phyloP scores from a whole-genome alignment of 2,888 invertebrate genomes.

The Eupithecia exiguata region DNA sequence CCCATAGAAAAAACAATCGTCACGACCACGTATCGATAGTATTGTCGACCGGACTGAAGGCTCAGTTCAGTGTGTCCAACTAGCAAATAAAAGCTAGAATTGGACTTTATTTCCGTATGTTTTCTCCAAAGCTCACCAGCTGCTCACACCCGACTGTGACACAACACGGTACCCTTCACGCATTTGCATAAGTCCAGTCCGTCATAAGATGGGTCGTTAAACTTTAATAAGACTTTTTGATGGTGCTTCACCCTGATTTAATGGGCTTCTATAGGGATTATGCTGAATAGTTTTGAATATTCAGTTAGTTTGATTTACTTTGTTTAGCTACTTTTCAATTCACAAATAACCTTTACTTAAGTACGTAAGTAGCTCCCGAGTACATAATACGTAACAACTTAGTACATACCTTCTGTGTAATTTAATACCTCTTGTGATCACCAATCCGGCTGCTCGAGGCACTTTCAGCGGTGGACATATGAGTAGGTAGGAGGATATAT shows the following conservation, averaged over 20 bases:
- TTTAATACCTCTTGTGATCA: no score
- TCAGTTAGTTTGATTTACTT: conserved; percentile 32
- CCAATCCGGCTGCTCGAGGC: no score
- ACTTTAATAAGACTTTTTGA: conserved; percentile 73
- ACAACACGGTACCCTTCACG: conserved; percentile 68
- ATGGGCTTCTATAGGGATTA: conserved; percentile 58
- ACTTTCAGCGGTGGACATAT: no score
- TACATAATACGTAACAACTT: no score
- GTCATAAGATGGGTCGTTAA: conserved; percentile 75
- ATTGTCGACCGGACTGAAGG: no score
- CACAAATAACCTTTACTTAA: neutral
- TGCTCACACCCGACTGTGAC: conserved; percentile 8
- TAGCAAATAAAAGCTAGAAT: neutral
- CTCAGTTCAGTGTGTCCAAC: neutral
- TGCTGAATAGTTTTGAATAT: conserved; percentile 51
- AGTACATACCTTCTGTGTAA: no score
- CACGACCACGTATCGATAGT: no score
- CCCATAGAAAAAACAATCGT: no score
- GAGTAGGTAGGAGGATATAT: no score
- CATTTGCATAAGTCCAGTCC: conserved; percentile 80
- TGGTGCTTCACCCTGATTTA: conserved; percentile 64
- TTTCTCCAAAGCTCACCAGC: conserved; percentile 16
- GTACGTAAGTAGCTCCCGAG: neutral
- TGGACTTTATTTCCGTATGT: neutral
- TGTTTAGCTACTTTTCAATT: conserved; percentile 21